Evolutionary conservation across 2,888 invertebrate genomes (phyloP).

Genomic region (Nipponacmea schrenckii): DNA sequence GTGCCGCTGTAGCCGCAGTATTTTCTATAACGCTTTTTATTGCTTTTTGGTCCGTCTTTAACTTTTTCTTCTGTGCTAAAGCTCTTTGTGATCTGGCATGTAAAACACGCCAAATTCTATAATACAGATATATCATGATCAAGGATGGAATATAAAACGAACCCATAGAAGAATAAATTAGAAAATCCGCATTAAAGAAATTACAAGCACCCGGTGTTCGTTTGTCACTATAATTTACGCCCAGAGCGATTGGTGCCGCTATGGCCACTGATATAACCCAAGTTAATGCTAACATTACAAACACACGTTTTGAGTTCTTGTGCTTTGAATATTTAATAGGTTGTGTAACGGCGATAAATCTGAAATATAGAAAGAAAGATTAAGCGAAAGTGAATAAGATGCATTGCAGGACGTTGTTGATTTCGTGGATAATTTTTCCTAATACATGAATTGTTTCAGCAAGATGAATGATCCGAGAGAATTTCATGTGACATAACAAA

Average conservation of each 20-base stretch:
- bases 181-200: slow-evolving; percentile 97
- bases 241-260: slow-evolving; percentile 94
- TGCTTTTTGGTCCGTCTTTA: slow-evolving; percentile 49
- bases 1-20: slow-evolving; percentile 42
- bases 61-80: slow-evolving; percentile 45
- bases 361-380: slow-evolving; percentile 65
- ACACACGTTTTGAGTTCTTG: slow-evolving; percentile 87
- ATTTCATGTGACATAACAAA: too few species aligned
- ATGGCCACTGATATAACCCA: slow-evolving; percentile 97
- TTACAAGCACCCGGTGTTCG: slow-evolving; percentile 86
- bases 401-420: not conserved
- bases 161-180: slow-evolving; percentile 95
- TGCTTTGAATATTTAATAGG: slow-evolving; percentile 99
- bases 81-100: slow-evolving; percentile 60
- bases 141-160: slow-evolving; percentile 99
- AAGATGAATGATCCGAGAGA: not conserved
- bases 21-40: slow-evolving; percentile 59
- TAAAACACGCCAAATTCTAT: slow-evolving; percentile 93
- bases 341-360: slow-evolving; percentile 98
- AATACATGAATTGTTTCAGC: not conserved
- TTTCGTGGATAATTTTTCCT: not conserved
- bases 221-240: slow-evolving; percentile 92
- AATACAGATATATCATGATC: slow-evolving; percentile 97
- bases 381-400: slow-evolving; percentile 2
- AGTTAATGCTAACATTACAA: slow-evolving; percentile 92